phyloP scores from a whole-genome alignment of 2,797 vertebrate species.

The Aythya fuligula region DNA sequence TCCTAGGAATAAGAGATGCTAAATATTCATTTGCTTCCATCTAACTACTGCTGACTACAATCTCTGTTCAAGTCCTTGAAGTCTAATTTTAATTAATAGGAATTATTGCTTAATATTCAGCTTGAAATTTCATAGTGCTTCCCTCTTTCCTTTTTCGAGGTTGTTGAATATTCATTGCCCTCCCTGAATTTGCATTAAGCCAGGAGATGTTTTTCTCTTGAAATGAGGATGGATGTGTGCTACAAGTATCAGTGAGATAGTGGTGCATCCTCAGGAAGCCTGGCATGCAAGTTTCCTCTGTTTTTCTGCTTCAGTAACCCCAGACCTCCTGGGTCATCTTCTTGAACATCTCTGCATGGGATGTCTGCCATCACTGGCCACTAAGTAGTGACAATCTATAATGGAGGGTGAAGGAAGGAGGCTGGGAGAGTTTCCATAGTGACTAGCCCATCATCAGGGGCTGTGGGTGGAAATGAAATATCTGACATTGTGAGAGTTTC shows the following conservation, averaged over 20 bases:
- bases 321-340: neutral
- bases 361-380: neutral
- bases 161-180: neutral
- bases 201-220: neutral
- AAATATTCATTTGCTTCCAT: neutral
- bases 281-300: neutral
- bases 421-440: conserved; percentile 1
- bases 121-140: neutral
- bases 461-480: neutral
- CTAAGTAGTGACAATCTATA: neutral
- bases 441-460: neutral
- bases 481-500: neutral
- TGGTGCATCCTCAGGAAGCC: neutral
- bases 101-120: conserved; percentile 26
- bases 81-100: conserved; percentile 36
- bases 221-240: neutral
- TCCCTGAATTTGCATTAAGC: neutral
- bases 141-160: neutral
- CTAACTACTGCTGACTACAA: neutral
- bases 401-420: neutral
- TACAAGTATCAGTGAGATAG: neutral
- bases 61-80: neutral
- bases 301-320: neutral
- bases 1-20: neutral
- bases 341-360: neutral